Percentiles rank a stretch among this genome's conserved stretches.
Conservation (phyloP, 2,797 vertebrate genomes). For the Poecilia wingei region DNA sequence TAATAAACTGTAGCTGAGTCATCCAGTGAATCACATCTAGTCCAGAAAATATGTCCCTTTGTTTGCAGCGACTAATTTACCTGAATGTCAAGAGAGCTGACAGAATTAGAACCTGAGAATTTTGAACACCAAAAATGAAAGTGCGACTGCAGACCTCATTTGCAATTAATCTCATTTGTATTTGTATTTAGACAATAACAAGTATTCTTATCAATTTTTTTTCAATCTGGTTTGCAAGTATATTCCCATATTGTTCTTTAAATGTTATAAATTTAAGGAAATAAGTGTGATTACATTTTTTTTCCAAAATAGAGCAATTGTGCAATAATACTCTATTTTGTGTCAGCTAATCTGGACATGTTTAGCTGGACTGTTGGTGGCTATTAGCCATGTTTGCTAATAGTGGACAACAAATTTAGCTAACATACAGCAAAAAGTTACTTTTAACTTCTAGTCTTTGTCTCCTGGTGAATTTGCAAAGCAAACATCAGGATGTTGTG, state of each 20-base stretch:
- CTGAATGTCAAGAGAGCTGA: neutral
- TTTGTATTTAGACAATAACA: neutral
- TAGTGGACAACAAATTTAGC: neutral
- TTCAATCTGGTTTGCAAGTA: neutral
- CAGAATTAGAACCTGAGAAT: neutral
- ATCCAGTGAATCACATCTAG: constrained; percentile 5
- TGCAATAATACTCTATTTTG: neutral
- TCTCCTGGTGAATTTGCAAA: neutral
- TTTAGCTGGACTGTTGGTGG: no score
- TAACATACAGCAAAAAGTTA: neutral
- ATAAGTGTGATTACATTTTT: neutral
- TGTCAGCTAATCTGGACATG: neutral
- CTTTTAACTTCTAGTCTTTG: neutral
- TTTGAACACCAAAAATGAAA: neutral
- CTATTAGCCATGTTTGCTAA: neutral
- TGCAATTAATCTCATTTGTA: neutral
- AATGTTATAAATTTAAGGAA: neutral
- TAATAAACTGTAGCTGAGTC: constrained; percentile 13
- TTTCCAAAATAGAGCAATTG: neutral
- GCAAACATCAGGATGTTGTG: neutral
- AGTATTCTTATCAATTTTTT: neutral
- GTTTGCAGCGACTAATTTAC: constrained; percentile 1
- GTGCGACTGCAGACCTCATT: neutral
- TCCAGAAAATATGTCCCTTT: neutral
- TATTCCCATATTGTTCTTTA: neutral